Conservation (phyloP, 2,888 invertebrate species). For the Paralinhomoeus sp. region DNA sequence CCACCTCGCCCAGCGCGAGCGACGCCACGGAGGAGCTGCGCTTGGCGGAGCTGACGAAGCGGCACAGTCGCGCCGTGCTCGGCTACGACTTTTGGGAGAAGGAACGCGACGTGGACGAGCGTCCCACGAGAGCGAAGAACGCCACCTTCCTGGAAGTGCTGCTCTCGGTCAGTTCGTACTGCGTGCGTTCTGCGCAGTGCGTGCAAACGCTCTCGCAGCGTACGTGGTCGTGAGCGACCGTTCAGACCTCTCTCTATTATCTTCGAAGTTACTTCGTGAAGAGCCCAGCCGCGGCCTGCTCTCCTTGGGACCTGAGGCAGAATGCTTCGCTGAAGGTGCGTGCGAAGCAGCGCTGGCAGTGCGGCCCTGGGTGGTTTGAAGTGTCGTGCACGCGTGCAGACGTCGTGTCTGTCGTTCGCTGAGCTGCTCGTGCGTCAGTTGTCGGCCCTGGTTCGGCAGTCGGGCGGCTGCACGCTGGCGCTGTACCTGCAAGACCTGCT, state of each 20-base stretch:
- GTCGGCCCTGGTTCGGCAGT: background rate
- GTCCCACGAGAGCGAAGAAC: slow-evolving; percentile 44
- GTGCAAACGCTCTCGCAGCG: background rate
- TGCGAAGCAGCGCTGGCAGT: too few species aligned
- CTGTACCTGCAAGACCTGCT: background rate
- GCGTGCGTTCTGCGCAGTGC: background rate
- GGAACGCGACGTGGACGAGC: slow-evolving; percentile 32
- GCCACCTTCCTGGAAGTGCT: slow-evolving; percentile 54
- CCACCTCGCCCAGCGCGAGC: too few species aligned
- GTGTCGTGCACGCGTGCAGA: background rate
- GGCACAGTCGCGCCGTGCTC: slow-evolving; percentile 55
- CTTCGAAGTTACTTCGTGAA: slow-evolving; percentile 54
- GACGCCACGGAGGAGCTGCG: background rate
- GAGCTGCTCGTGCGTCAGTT: background rate
- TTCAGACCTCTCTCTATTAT: slow-evolving; percentile 39
- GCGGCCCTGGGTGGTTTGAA: too few species aligned
- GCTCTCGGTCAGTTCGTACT: slow-evolving; percentile 37
- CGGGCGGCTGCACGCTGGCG: background rate
- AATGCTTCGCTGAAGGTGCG: slow-evolving; percentile 28
- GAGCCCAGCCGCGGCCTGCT: slow-evolving; percentile 42
- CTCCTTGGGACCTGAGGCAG: slow-evolving; percentile 44
- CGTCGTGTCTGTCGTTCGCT: background rate
- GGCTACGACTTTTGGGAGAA: slow-evolving; percentile 33
- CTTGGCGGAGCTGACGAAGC: slow-evolving; percentile 40
- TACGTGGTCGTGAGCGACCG: background rate